Evolutionary conservation across 2,888 invertebrate genomes (phyloP), one percentile per base, ranked within the genome.

Genomic region (Adineta ricciae): DNA sequence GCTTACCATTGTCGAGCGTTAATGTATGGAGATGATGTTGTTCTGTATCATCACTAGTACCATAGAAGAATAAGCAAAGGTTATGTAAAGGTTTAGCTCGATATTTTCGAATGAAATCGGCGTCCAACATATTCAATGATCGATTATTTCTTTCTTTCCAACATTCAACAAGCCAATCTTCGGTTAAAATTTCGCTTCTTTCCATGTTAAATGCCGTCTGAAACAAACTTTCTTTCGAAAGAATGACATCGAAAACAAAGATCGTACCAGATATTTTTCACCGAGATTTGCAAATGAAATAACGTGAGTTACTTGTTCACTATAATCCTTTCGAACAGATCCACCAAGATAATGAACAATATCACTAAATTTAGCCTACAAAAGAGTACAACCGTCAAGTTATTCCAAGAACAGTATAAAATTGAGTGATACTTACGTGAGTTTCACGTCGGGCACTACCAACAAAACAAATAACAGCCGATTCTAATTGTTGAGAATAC

Each of bases 321-420:
- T 93, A 93, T 95, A 94, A 89, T 96, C 96, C 91, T 94, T 95
- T 87, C 96, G 93, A 89, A 97, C 95, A 88, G 95, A 95, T 83
- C 97, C 97, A 88, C 96, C 96, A 97, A 97, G 97, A 90, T 94
- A 94, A 92, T 97, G 97, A 88, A 97, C 94, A 90, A 96, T 27
- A 64, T 64, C 56, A 64, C 56, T 27, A 64, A 64, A 64, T 27
- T n/a, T 64, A 27, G 56, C 56, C 27, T 27, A 11, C 2, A 50
- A 50, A 50, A 50, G n/a, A n/a, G n/a, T n/a, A 50, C 19, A 50
- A 50, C 14, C 3, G 16, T 9, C 19, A 16, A 50, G 14, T 50
- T 50, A 50, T 50, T 50, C 19, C 19, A 50, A 50, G 19, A 50
- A 50, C 2, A 50, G 19, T 50, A 46, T 46, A 46, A 8, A 46